Evolutionary conservation across 2,888 invertebrate species (phyloP), one percentile per base, ranked within the genome.

Genomic region (Arrhopalites spinosus): DNA sequence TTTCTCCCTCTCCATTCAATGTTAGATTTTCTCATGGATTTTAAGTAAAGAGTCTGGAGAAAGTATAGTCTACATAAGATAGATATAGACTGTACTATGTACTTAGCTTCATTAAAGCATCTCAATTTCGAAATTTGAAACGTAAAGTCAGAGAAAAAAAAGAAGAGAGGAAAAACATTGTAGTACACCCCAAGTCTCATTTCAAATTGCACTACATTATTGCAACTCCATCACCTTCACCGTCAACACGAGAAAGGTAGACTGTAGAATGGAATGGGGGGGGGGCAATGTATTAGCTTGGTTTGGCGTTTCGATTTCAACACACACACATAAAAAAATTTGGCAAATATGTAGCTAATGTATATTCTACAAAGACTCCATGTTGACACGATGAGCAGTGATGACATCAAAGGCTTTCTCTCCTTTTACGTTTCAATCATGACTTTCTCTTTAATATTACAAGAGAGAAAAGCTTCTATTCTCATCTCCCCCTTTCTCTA

Each of bases 381-480:
- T 27, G 36, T 36, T 36, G 66, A 67, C 73, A 66, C 53, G 53
- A 73, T 73, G 73, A 67, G 66, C 66, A 64, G 23, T 29, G 73
- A 67, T 73, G 73, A 73, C 73, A 73, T 73, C 66, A 73, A 66
- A 73, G 53, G 66, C 47, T 50, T 73, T 73, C 15, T 53, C 69
- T 73, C 64, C 27, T 47, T 47, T 15, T 27, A 59, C 25, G 20
- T 59, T 59, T 20, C 53, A 17, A 20, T 20, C 20, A 17, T 53
- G n/a, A 20, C 53, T 53, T 15, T 8, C 7, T 59, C 59, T 59
- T 3, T 8, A 20, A 59, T 8, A 25, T 53, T 20, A 2, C 17
- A 53, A 53, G 3, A 2, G 47, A 17, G 59, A 36, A 36, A 3
- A 59, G 59, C 59, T 13, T 8, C 36, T 11, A 36, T 36, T 11